phyloP scores from a whole-genome alignment of 2,113 vertebrate genomes.

The Gopherus flavomarginatus region DNA sequence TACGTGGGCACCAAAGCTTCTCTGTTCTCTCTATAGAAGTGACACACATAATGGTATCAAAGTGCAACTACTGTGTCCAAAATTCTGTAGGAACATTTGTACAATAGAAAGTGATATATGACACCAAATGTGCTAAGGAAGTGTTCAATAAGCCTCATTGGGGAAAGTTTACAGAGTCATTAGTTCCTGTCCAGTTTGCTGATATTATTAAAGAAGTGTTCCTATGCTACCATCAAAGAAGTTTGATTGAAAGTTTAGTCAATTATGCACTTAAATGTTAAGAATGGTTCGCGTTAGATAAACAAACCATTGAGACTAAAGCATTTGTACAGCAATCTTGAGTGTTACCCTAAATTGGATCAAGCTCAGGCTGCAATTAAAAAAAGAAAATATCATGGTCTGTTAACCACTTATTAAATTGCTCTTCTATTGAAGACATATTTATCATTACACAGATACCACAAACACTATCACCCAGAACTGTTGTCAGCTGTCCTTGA shows the following conservation, averaged over 20 bases:
- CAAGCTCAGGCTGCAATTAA: neutral
- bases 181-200: neutral
- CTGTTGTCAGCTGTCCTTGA: neutral
- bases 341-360: neutral
- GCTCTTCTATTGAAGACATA: conserved; percentile 41
- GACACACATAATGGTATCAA: neutral
- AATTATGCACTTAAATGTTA: neutral
- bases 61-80: neutral
- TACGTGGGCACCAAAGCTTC: neutral
- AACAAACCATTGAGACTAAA: neutral
- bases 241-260: neutral
- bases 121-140: neutral
- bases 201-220: neutral
- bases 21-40: neutral
- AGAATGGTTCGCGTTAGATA: neutral
- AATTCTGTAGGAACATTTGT: neutral
- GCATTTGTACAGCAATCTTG: neutral
- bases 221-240: neutral
- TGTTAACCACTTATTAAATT: conserved; percentile 20
- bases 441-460: conserved; percentile 27
- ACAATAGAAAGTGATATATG: neutral
- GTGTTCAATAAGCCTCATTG: neutral
- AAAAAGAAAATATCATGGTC: neutral
- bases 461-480: neutral
- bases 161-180: neutral